Evolutionary conservation across 1,140 invertebrate genomes (phyloP), one percentile per base, ranked within the genome.

Genomic region (Drosophila seguyi): DNA sequence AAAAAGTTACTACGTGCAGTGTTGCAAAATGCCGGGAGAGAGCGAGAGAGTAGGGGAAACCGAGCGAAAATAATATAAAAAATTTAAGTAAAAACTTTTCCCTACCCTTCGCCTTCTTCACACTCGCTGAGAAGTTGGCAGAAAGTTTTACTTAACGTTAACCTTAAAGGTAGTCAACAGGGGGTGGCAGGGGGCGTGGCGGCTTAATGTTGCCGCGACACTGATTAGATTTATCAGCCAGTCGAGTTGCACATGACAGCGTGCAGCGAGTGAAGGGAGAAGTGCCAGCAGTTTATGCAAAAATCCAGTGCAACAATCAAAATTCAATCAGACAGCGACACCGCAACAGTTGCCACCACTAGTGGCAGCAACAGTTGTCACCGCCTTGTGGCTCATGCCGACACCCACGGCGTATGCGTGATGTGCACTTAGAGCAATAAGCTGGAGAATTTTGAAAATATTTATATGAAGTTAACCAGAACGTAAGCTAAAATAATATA

Each of bases 171-270:
- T 80, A 74, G 52, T 48, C 63, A 38, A 18, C 36, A 5, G 11
- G 78, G 18, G 41, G n/a, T 22, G n/a, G 20, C 38, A 47, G 18
- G 4, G 11, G 50, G 45, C 36, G 55, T 76, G 41, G 55, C 60
- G 53, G 81, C 53, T 90, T 88, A 87, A 81, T 75, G 75, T 65
- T 60, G 72, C 80, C 73, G 57, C 76, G 84, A 90, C 84, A 68
- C 85, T 88, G 86, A 88, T 88, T 88, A 88, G 85, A 87, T 87
- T 87, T 87, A 87, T 88, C 84, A 87, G 62, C 68, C 42, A 67
- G 85, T 73, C 48, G 72, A 88, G 84, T 83, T 83, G 63, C 77
- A 66, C 63, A 76, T 68, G 73, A 87, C 76, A 75, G 72, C 68
- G 66, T 73, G 68, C 47, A 58, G 25, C 14, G 25, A 27, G 36